phyloP scores from a whole-genome alignment of 1,140 invertebrate species.

The Eriosoma lanigerum region DNA sequence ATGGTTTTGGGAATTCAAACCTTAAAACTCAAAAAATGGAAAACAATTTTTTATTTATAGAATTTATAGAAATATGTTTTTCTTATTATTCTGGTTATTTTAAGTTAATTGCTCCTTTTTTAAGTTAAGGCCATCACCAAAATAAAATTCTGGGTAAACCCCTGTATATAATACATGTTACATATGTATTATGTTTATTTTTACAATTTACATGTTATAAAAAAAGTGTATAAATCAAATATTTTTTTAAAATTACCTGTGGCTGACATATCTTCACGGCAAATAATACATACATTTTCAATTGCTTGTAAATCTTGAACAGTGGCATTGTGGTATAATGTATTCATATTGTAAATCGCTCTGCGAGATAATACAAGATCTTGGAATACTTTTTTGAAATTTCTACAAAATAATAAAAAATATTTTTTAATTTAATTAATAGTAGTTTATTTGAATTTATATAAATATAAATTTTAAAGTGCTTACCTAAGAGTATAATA shows the following conservation, averaged over 20 bases:
- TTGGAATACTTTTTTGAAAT: slow-evolving; percentile 97
- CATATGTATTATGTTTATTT: not conserved
- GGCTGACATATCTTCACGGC: slow-evolving; percentile 86
- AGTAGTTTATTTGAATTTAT: not conserved
- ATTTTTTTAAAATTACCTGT: slow-evolving; percentile 58
- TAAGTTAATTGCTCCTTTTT: not conserved
- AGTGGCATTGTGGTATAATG: slow-evolving; percentile 94
- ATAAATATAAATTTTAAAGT: not conserved
- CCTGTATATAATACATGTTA: no score
- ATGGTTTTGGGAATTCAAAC: no score
- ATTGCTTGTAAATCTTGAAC: slow-evolving; percentile 87
- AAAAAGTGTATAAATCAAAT: not conserved
- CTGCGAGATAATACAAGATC: slow-evolving; percentile 96
- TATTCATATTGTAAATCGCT: slow-evolving; percentile 98
- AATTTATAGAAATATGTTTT: no score
- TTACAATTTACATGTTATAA: not conserved
- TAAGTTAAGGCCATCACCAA: no score
- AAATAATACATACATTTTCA: slow-evolving; percentile 99
- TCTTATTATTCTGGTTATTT: not conserved
- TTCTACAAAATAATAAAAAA: slow-evolving; percentile 63
- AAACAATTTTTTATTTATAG: no score
- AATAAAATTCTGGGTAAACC: no score
- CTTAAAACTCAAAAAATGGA: no score
- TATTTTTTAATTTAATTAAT: not conserved
- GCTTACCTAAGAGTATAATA: slow-evolving; percentile 90